phyloP scores from a whole-genome alignment of 2,888 invertebrate genomes.

The Galerucella pusilla region DNA sequence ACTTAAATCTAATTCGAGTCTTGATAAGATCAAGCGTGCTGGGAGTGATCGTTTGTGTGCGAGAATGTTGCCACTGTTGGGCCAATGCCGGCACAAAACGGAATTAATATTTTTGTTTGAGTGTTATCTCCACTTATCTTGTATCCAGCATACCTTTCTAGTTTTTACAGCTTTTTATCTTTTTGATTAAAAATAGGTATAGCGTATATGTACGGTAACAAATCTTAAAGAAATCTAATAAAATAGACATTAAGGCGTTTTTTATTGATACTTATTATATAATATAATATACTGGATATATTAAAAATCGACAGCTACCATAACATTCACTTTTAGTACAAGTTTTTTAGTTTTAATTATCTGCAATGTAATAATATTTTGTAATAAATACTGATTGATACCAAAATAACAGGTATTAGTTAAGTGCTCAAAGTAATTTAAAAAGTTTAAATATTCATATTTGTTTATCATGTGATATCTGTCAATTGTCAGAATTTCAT shows the following conservation, averaged over 20 bases:
- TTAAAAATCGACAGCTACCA: too few relatives aligned
- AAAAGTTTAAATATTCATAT: too few relatives aligned
- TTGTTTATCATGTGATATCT: too few relatives aligned
- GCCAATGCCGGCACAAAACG: slow-evolving; percentile 43
- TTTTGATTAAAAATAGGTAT: slow-evolving; percentile 15
- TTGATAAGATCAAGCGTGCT: slow-evolving; percentile 55
- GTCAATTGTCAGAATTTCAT: too few relatives aligned
- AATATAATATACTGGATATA: background rate
- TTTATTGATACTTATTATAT: background rate
- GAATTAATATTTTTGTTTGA: slow-evolving; percentile 20
- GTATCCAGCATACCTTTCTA: slow-evolving; percentile 21
- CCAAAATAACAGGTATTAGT: too few relatives aligned
- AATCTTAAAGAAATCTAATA: background rate
- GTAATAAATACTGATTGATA: too few relatives aligned
- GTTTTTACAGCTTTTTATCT: slow-evolving; percentile 20
- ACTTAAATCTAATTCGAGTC: slow-evolving; percentile 59
- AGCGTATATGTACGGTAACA: background rate
- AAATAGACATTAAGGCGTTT: background rate
- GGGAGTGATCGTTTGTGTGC: slow-evolving; percentile 55
- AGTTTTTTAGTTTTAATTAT: too few relatives aligned
- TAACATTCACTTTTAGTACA: too few relatives aligned
- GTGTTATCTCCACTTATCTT: slow-evolving; percentile 16
- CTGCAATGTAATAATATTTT: too few relatives aligned
- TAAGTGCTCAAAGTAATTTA: too few relatives aligned
- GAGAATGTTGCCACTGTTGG: slow-evolving; percentile 55